phyloP scores from a whole-genome alignment of 2,797 vertebrate genomes.

The Epinephelus coioides region DNA sequence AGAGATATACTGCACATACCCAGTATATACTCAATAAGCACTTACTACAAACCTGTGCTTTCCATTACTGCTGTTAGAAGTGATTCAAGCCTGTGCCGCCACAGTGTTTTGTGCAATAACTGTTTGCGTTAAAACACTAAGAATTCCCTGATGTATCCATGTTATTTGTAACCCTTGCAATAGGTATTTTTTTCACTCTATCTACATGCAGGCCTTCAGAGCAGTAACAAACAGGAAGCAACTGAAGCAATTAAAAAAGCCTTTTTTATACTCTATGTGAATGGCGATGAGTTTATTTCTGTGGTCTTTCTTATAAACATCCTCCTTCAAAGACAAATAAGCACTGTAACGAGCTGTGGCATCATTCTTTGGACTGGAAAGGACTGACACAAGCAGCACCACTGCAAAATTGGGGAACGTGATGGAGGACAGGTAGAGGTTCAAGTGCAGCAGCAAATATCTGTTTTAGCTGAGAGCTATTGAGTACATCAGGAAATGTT shows the following conservation, averaged over 20 bases:
- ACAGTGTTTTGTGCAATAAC: constrained; percentile 9
- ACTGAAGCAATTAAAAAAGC: constrained; percentile 40
- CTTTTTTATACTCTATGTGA: neutral
- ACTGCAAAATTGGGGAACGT: constrained; percentile 15
- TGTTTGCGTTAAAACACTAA: constrained; percentile 23
- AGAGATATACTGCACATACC: constrained; percentile 9
- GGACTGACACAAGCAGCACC: neutral
- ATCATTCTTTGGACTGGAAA: constrained; percentile 42
- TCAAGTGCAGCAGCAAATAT: constrained; percentile 40
- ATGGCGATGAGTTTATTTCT: no score
- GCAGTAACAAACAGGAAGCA: constrained; percentile 34
- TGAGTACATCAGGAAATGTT: constrained; percentile 63
- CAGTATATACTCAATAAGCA: constrained; percentile 43
- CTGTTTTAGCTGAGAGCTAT: constrained; percentile 50
- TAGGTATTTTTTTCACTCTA: constrained; percentile 30
- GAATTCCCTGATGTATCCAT: constrained; percentile 12
- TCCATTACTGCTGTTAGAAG: constrained; percentile 29
- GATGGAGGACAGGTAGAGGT: constrained; percentile 14
- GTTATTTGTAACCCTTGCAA: constrained; percentile 31
- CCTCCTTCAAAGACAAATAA: constrained; percentile 27
- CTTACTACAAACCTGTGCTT: constrained; percentile 18
- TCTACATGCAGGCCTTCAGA: constrained; percentile 36
- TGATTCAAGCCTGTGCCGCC: constrained; percentile 6
- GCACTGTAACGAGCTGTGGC: constrained; percentile 8
- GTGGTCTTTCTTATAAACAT: constrained; percentile 41